Evolutionary conservation across 2,888 invertebrate genomes (phyloP).

Genomic region (Endotricha flammealis): DNA sequence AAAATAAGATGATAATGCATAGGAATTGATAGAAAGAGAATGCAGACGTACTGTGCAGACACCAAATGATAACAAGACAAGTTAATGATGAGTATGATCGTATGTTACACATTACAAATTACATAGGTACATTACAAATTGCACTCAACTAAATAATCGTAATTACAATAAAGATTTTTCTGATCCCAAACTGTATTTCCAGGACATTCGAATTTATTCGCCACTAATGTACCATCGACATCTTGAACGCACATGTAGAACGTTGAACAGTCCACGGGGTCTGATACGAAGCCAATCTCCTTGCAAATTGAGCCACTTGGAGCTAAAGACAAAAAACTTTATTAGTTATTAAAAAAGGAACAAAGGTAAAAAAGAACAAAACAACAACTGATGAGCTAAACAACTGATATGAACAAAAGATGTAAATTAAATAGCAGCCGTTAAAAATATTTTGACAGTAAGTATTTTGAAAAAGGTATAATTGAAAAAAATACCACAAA

Average conservation of each 20-base stretch:
- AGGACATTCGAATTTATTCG: constrained; percentile 45
- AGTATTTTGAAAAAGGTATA: too few species aligned
- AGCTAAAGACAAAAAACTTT: not conserved
- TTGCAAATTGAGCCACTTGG: constrained; percentile 35
- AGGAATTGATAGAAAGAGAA: too few species aligned
- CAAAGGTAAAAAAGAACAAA: too few species aligned
- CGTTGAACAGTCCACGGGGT: constrained; percentile 48
- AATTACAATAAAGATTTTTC: constrained; percentile 49
- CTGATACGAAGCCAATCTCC: constrained; percentile 53
- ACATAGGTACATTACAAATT: constrained; percentile 7
- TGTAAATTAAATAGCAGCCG: too few species aligned
- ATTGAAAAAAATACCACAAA: too few species aligned
- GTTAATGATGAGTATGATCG: too few species aligned
- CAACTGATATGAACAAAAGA: too few species aligned
- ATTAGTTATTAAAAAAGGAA: not conserved
- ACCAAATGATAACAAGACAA: too few species aligned
- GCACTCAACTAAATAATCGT: constrained; percentile 30
- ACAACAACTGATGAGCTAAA: too few species aligned
- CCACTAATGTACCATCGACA: constrained; percentile 24
- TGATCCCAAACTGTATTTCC: constrained; percentile 49
- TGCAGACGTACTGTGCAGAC: too few species aligned
- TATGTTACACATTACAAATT: not conserved
- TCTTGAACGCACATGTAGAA: constrained; percentile 57
- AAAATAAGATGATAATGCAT: too few species aligned
- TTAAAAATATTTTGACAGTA: too few species aligned